A percentile compares a stretch with the other conserved stretches of the same genome.
These are phyloP conservation scores for Lingula anatina DNA, from an alignment of 2,888 invertebrate genomes.

Conservation along the genomic window DNA sequence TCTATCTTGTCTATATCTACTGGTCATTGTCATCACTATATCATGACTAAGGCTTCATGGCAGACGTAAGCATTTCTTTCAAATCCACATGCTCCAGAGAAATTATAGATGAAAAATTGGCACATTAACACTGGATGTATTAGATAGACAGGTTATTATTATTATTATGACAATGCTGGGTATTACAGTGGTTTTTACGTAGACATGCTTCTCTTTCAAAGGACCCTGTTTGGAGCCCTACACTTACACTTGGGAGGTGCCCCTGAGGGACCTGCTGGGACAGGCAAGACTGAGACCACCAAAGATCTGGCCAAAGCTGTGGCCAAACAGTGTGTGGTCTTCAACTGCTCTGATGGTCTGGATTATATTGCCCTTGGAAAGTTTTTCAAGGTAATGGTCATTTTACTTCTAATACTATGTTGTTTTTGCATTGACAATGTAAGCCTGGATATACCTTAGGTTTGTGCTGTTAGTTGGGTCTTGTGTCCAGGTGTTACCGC, in stretches of 20 bases:
- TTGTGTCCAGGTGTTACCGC: too few relatives aligned
- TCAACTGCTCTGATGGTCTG: slow-evolving; percentile 56
- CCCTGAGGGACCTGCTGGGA: slow-evolving; percentile 56
- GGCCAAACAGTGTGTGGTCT: slow-evolving; percentile 56
- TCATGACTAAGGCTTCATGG: too few relatives aligned
- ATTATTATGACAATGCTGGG: background rate
- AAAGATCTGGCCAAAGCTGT: slow-evolving; percentile 56
- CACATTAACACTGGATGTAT: too few relatives aligned
- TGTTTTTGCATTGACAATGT: too few relatives aligned
- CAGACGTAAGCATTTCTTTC: too few relatives aligned
- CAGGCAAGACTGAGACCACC: slow-evolving; percentile 54
- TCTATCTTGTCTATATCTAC: background rate
- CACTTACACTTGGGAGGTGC: slow-evolving; percentile 55
- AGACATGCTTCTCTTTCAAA: slow-evolving; percentile 12
- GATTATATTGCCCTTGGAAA: slow-evolving; percentile 55
- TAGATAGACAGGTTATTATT: background rate
- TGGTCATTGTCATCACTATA: background rate
- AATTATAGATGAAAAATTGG: too few relatives aligned
- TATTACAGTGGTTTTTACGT: background rate
- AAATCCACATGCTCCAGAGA: too few relatives aligned
- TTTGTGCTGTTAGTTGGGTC: too few relatives aligned
- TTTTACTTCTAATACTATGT: background rate
- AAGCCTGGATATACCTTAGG: too few relatives aligned
- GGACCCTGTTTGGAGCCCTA: slow-evolving; percentile 54
- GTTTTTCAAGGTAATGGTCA: slow-evolving; percentile 52